These are phyloP conservation scores for Limanda limanda DNA, from an alignment of 2,113 vertebrate genomes.

Conservation along the genomic window DNA sequence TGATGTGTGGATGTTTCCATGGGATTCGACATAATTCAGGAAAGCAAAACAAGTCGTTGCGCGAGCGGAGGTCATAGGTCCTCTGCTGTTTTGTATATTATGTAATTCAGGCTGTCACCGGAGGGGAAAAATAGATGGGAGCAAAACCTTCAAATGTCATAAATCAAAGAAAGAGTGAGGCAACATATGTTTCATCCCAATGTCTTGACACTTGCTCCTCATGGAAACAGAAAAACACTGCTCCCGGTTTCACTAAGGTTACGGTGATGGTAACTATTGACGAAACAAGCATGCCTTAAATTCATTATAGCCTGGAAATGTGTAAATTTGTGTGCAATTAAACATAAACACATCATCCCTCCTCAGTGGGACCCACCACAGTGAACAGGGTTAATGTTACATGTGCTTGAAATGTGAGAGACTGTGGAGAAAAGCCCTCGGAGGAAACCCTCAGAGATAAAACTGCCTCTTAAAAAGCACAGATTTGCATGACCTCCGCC, in stretches of 20 bases:
- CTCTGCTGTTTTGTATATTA: conserved; percentile 62
- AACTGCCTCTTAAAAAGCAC: conserved; percentile 43
- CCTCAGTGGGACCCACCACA: conserved; percentile 36
- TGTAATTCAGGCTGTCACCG: conserved; percentile 57
- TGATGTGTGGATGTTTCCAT: conserved; percentile 73
- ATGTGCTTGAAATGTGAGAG: conserved; percentile 4
- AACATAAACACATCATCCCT: neutral
- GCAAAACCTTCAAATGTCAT: conserved; percentile 31
- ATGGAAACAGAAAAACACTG: conserved; percentile 31
- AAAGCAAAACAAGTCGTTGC: conserved; percentile 36
- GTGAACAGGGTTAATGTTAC: conserved; percentile 6
- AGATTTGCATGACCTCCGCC: neutral
- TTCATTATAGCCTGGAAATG: no score
- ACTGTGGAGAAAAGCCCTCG: neutral
- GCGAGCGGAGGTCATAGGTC: conserved; percentile 36
- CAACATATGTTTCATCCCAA: conserved; percentile 43
- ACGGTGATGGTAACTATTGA: neutral
- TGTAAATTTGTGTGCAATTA: no score
- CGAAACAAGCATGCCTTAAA: conserved; percentile 4
- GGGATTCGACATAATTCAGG: conserved; percentile 45
- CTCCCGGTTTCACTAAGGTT: neutral
- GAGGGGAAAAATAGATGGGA: conserved; percentile 34
- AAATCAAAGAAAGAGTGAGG: conserved; percentile 55
- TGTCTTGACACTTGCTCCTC: neutral
- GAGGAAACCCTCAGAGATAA: conserved; percentile 32